phyloP scores from a whole-genome alignment of 2,113 vertebrate species.

The Vidua macroura region DNA sequence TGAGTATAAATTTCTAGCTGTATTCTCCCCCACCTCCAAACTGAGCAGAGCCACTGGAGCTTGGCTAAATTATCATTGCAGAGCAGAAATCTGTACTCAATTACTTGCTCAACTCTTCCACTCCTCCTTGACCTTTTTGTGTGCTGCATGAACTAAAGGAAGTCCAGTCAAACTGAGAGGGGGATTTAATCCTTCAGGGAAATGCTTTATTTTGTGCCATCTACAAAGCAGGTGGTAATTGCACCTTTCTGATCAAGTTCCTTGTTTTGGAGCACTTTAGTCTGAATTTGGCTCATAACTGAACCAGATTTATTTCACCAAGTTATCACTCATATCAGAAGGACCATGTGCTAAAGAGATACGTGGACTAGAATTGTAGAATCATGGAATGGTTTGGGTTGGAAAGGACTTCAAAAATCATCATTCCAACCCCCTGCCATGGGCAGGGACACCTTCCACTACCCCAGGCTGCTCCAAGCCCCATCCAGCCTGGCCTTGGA shows the following conservation, averaged over 20 bases:
- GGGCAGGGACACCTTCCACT: not conserved
- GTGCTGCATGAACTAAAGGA: not conserved
- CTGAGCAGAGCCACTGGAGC: not conserved
- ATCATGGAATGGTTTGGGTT: not conserved
- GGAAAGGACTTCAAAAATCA: not conserved
- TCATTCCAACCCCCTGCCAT: not conserved
- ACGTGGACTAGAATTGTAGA: not conserved
- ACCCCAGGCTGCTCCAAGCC: fast-evolving
- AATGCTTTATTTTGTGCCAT: not conserved
- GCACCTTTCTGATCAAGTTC: not conserved
- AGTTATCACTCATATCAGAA: fast-evolving
- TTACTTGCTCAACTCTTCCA: not conserved
- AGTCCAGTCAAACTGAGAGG: not conserved
- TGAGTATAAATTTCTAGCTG: not conserved
- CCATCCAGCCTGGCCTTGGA: not conserved
- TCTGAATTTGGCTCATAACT: fast-evolving
- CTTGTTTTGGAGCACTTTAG: not conserved
- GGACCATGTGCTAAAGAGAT: not conserved
- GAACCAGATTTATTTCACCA: not conserved
- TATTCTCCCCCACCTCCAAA: not conserved
- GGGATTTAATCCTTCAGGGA: not conserved
- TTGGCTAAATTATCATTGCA: not conserved
- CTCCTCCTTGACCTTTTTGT: slow-evolving; percentile 9
- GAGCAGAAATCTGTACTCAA: not conserved
- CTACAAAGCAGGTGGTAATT: not conserved